A percentile compares a stretch with the other conserved stretches of the same genome.
phyloP scores from a whole-genome alignment of 2,113 vertebrate genomes.

The Saimiri boliviensis region DNA sequence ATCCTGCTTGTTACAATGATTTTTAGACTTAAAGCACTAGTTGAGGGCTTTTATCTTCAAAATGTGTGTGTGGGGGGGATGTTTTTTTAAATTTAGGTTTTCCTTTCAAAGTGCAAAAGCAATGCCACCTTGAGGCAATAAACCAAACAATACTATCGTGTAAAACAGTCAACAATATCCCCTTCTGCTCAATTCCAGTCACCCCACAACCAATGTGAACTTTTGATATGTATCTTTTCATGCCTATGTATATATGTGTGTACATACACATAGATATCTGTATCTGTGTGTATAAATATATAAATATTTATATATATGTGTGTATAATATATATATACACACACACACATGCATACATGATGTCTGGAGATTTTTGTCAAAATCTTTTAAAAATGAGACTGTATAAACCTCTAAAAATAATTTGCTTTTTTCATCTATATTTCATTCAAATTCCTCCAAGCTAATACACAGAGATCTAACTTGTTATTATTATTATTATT shows the following conservation, averaged over 20 bases:
- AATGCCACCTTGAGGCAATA: not conserved
- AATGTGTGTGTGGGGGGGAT: not conserved
- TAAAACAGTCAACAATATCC: not conserved
- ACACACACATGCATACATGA: not conserved
- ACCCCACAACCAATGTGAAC: not conserved
- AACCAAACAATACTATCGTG: not conserved
- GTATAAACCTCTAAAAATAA: not conserved
- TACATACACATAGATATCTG: not conserved
- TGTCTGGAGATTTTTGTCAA: not conserved
- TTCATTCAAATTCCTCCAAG: not conserved
- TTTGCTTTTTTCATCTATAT: constrained; percentile 1
- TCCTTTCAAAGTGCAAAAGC: constrained; percentile 15
- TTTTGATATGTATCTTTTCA: not conserved
- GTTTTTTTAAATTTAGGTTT: not conserved
- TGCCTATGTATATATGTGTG: not conserved
- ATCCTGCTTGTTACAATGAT: not conserved
- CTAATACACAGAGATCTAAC: not conserved
- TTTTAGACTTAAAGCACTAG: constrained; percentile 3
- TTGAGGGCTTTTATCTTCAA: constrained; percentile 23
- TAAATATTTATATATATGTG: not conserved
- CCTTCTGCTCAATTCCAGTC: not conserved
- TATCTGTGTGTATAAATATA: not conserved
- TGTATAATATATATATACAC: not conserved
- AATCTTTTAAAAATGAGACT: not conserved
- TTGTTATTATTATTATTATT: not conserved